Base-by-base conservation (phyloP, 2,888 invertebrate genomes). In the Empis stercorea region DNA sequence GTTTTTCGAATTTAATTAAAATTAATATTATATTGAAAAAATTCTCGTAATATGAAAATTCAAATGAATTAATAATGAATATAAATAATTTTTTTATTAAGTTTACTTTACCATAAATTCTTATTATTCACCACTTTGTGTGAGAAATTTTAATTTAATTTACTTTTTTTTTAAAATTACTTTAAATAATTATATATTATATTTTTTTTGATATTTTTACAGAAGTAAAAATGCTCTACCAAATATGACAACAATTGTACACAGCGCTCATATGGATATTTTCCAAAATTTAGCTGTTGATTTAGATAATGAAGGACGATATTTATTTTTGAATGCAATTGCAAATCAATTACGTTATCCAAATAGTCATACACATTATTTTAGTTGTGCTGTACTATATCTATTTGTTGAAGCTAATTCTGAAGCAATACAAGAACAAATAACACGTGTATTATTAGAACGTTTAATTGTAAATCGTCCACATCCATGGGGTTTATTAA, bases 311-410 rank as follows among this genome's bases (percentile, higher is more conserved):
- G 97, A 99, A 73, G 99, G 96, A 68, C 70, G 75, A 42, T 99
- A 99, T 68, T 72, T 99, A 60, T 96, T 99, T 72, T 75, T 99
- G 63, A 99, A 99, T 68, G 95, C 97, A 2, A 93, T 99, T 56
- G 96, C 96, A 43, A 99, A 99, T 72, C 99, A 99, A 65, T 74
- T 99, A 60, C 81, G 99, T 20, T 99, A 97, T 71, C 99, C 99
- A 11, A 99, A 99, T 72, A 96, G 94, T 63, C 99, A 99, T 72
- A 99, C 99, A 16, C 97, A 99, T 73, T 99, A 99, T 74, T 99
- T 99, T 75, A 96, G 96, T 62, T 96, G 97, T 68, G 91, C 94
- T 34, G 78, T 99, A 45, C 75, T 99, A 53, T 96, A 97, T 69
- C 74, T 99, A 57, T 99, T 99, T 71, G 91, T 91, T 42, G 96